Conservation (phyloP, 2,888 invertebrate genomes). For the Cryptocheilus praepositus region DNA sequence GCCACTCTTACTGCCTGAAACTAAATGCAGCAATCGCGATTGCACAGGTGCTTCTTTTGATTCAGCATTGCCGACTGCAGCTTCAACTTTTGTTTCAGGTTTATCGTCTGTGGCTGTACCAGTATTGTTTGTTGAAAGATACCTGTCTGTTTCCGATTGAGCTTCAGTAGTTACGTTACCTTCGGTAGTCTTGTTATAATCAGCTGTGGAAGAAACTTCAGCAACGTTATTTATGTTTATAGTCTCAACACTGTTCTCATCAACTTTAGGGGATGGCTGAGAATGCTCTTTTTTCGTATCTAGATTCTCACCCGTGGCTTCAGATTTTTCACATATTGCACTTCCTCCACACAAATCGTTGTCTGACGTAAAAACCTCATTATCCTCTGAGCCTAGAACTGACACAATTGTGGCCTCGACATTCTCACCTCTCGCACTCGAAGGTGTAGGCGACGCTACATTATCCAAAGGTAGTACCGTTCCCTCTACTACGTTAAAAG, state of each 20-base stretch:
- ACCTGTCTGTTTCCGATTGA: too few species aligned
- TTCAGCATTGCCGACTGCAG: too few species aligned
- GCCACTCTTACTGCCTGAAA: too few species aligned
- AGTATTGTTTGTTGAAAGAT: too few species aligned
- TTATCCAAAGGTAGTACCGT: conserved; percentile 76
- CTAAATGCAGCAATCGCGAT: too few species aligned
- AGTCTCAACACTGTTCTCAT: neutral
- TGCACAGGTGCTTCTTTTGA: too few species aligned
- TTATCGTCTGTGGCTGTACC: too few species aligned
- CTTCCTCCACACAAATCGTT: neutral
- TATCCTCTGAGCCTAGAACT: conserved; percentile 12
- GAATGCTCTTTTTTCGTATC: too few species aligned
- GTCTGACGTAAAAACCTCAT: conserved; percentile 25
- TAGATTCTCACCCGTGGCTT: neutral
- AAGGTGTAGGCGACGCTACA: conserved; percentile 13
- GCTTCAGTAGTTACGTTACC: too few species aligned
- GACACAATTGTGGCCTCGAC: neutral
- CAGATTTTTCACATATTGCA: neutral
- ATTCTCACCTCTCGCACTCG: neutral
- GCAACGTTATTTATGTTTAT: neutral
- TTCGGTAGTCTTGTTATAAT: too few species aligned
- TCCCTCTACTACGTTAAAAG: conserved; percentile 80
- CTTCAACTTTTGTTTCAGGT: too few species aligned
- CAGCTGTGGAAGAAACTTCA: too few species aligned
- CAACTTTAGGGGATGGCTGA: conserved; percentile 5